Conservation (phyloP, 2,113 vertebrate species). For the Colistium nudipinnis region DNA sequence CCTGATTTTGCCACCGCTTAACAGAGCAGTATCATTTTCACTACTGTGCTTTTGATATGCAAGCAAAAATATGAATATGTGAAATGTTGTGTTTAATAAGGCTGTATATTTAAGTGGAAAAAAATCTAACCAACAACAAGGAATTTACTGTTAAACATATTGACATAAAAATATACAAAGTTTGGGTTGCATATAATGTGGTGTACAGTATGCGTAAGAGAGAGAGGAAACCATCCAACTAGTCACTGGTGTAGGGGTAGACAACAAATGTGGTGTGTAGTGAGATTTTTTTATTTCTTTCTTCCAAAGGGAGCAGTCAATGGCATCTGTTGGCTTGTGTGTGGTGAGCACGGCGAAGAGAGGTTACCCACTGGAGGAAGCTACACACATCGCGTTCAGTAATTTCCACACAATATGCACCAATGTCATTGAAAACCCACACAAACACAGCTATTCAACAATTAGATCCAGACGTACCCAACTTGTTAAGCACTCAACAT, state of each 20-base stretch:
- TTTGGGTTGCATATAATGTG: not conserved
- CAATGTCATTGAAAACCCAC: not conserved
- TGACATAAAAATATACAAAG: too few relatives aligned
- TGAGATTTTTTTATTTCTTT: not conserved
- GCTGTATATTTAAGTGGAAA: not conserved
- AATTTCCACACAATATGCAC: conserved; percentile 62
- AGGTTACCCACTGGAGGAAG: conserved; percentile 94
- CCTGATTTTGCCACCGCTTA: too few relatives aligned
- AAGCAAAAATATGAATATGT: too few relatives aligned
- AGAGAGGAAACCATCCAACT: not conserved
- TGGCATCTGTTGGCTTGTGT: conserved; percentile 92
- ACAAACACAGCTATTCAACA: not conserved
- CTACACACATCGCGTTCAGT: conserved; percentile 96
- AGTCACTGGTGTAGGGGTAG: too few relatives aligned
- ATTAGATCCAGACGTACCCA: not conserved
- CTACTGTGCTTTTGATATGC: too few relatives aligned
- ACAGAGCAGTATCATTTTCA: too few relatives aligned
- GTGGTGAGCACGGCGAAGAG: conserved; percentile 92
- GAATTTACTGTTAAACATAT: too few relatives aligned
- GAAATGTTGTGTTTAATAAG: too few relatives aligned
- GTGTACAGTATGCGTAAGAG: not conserved
- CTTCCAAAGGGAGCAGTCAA: conserved; percentile 88
- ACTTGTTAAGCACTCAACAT: not conserved
- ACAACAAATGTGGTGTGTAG: not conserved
- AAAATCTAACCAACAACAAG: too few relatives aligned